These are phyloP conservation scores for Reticulitermes lucifugus DNA, from an alignment of 2,888 invertebrate genomes.

Conservation along the genomic window DNA sequence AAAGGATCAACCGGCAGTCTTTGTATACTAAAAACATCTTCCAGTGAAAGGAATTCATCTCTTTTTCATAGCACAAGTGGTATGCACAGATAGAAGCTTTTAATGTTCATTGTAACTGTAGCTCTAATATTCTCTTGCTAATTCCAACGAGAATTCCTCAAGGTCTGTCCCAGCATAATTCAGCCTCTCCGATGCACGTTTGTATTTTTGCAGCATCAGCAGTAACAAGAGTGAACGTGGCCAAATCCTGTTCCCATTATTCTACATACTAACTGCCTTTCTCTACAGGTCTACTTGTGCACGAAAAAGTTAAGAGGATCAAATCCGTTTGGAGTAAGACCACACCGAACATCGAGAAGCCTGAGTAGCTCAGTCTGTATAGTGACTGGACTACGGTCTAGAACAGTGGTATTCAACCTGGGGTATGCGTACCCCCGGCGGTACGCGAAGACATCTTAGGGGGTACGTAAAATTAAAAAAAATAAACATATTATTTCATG, in stretches of 20 bases:
- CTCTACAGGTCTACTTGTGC: too few species aligned
- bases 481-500: too few species aligned
- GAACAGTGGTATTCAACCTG: too few species aligned
- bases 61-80: constrained; percentile 16
- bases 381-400: too few species aligned
- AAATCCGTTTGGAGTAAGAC: too few species aligned
- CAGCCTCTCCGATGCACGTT: neutral
- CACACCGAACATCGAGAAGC: too few species aligned
- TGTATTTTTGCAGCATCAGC: neutral
- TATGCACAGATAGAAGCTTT: constrained; percentile 11
- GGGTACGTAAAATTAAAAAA: too few species aligned
- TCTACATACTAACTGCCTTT: neutral
- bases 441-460: too few species aligned
- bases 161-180: neutral
- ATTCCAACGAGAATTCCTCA: neutral
- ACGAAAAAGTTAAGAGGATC: too few species aligned
- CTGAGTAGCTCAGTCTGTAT: too few species aligned
- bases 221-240: neutral
- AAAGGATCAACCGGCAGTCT: constrained; percentile 29
- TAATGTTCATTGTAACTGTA: neutral
- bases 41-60: constrained; percentile 21
- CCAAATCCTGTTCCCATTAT: neutral
- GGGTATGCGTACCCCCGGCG: too few species aligned
- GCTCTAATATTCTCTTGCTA: constrained; percentile 19
- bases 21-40: constrained; percentile 24